phyloP scores from a whole-genome alignment of 1,140 invertebrate species.

The Drosophila pseudoobscura region DNA sequence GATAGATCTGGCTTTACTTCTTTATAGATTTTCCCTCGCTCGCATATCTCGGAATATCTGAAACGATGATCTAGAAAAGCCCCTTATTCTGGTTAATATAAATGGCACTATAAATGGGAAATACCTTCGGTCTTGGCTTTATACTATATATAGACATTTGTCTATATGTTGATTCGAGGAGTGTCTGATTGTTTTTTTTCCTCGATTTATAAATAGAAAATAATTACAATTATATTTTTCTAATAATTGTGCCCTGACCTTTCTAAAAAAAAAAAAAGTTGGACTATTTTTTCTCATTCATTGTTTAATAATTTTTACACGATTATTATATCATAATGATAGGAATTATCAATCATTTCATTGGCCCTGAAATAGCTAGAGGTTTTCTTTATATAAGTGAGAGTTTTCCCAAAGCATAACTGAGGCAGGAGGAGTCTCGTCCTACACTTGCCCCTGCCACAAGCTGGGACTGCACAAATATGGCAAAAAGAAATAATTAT shows the following conservation, averaged over 20 bases:
- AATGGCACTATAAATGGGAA: constrained; percentile 37
- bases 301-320: constrained; percentile 9
- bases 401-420: constrained; percentile 25
- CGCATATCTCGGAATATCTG: constrained; percentile 4
- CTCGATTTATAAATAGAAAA: constrained; percentile 31
- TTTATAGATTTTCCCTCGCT: constrained; percentile 11
- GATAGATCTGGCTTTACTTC: constrained; percentile 34
- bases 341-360: constrained; percentile 14
- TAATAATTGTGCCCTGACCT: constrained; percentile 32
- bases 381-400: constrained; percentile 20
- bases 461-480: constrained; percentile 46
- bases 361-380: constrained; percentile 16
- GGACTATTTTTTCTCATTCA: constrained; percentile 6
- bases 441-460: constrained; percentile 43
- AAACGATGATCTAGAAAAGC: constrained; percentile 25
- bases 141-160: neutral
- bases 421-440: constrained; percentile 13
- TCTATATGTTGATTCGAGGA: neutral
- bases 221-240: constrained; percentile 21
- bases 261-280: constrained; percentile 37
- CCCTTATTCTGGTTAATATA: neutral
- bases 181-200: constrained; percentile 21
- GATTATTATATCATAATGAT: constrained; percentile 42
- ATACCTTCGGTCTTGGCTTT: constrained; percentile 16
- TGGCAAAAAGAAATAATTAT: constrained; percentile 78